phyloP scores from a whole-genome alignment of 2,113 vertebrate genomes.

The Sapayoa aenigma region DNA sequence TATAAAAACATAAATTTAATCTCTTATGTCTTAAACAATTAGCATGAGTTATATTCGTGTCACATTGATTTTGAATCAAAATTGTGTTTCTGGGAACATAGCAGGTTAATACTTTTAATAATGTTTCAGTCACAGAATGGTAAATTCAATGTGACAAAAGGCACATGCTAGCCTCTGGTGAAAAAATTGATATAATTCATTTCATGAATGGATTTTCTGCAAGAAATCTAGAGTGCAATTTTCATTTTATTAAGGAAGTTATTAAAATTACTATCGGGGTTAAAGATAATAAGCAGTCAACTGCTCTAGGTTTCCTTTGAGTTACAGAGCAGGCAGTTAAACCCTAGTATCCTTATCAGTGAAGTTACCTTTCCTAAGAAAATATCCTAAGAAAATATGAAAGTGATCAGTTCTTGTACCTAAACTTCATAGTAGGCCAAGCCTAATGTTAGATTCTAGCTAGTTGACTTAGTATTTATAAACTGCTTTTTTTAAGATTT shows the following conservation, averaged over 20 bases:
- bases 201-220: neutral
- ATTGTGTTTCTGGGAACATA: neutral
- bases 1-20: neutral
- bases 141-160: constrained; percentile 21
- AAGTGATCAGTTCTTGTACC: neutral
- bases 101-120: neutral
- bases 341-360: neutral
- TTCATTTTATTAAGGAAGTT: neutral
- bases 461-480: neutral
- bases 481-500: neutral
- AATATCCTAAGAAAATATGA: neutral
- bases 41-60: neutral
- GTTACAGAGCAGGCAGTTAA: neutral
- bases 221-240: neutral
- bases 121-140: neutral
- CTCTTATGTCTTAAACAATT: neutral
- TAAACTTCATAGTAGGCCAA: neutral
- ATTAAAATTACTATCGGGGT: neutral
- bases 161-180: neutral
- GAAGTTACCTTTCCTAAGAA: neutral
- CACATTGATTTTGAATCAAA: neutral
- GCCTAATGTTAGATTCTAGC: neutral
- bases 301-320: neutral
- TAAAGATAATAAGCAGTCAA: neutral
- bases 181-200: neutral